Base-by-base conservation (phyloP, 1,140 invertebrate species). In the Coelopa frigida region DNA sequence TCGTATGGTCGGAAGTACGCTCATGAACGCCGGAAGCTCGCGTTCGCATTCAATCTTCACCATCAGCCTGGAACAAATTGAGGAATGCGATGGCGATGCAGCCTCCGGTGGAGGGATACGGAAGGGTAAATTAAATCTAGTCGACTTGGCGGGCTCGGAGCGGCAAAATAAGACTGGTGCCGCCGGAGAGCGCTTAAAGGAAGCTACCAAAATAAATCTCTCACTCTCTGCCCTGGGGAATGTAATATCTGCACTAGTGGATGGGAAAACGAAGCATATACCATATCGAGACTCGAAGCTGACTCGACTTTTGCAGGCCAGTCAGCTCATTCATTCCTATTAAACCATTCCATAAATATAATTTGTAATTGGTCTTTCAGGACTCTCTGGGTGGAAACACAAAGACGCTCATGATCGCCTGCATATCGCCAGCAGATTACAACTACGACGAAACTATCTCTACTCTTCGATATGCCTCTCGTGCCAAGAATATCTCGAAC, bases 341-440 rank as follows among this genome's bases (percentile, higher is more conserved):
- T 36, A 15, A 7, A 36, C 12, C 14, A 10, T 36, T 7, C 15
- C 15, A 36, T n/a, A n/a, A n/a, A n/a, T n/a, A 36, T 36, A 10
- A n/a, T 36, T 36, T 8, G 8, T 36, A 10, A n/a, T 10, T 36
- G 7, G 15, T 36, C 7, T 36, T 21, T 43, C 50, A 81, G 83
- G 89, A 92, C 67, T 94, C 90, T n/a, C 71, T 96, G 1, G 93
- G 92, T 6, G 92, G 92, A 0, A 96, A 96, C 65, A 92, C 92
- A 0, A 89, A 91, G 61, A 96, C 93, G 0, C 66, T 95, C 21
- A 96, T 96, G 92, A 84, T 96, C 22, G 92, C 91, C 0, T 94
- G 92, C 60, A 75, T 96, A 0, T 91, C 89, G 29, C 91, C 92
- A 1, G 86, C 89, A 7, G 82, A 87, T 57, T 83, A 84, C 54